These are phyloP conservation scores for Monochamus saltuarius DNA, from an alignment of 1,140 invertebrate genomes.

Conservation along the genomic window DNA sequence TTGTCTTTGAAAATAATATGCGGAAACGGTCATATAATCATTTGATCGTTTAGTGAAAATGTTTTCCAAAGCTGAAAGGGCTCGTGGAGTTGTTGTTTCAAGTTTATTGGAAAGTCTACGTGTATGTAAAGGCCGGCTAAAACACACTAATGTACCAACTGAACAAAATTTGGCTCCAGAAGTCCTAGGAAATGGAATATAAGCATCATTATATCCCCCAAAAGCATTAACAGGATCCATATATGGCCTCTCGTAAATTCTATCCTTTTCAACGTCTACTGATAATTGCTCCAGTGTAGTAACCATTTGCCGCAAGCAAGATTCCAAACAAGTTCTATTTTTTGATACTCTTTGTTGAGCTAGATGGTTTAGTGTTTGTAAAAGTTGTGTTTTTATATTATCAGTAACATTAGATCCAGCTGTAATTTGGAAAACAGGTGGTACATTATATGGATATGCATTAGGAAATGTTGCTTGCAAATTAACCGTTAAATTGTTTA, in stretches of 20 bases:
- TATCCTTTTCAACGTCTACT: constrained; percentile 37
- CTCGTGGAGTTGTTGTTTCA: constrained; percentile 73
- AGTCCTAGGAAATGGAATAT: constrained; percentile 90
- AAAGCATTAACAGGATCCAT: constrained; percentile 48
- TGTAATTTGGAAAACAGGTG: constrained; percentile 72
- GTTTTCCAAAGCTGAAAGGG: constrained; percentile 74
- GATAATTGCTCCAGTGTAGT: constrained; percentile 64
- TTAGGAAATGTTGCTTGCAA: constrained; percentile 79
- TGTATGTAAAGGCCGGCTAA: constrained; percentile 75
- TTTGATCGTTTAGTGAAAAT: constrained; percentile 58
- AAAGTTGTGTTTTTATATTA: constrained; percentile 59
- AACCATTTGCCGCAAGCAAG: constrained; percentile 75
- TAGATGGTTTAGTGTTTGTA: constrained; percentile 73
- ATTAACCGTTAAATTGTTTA: constrained; percentile 71
- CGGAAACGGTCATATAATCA: constrained; percentile 62
- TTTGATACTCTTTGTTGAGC: constrained; percentile 73
- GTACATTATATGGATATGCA: constrained; percentile 72
- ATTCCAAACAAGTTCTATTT: constrained; percentile 77
- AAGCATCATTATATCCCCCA: constrained; percentile 67
- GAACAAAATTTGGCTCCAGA: constrained; percentile 92
- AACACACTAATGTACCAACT: constrained; percentile 80
- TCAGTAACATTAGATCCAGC: constrained; percentile 55
- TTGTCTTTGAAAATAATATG: constrained; percentile 74
- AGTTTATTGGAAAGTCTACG: constrained; percentile 68
- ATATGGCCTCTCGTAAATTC: constrained; percentile 36